Percentiles rank a stretch among this genome's conserved stretches.
Conservation (phyloP, 53 echinoderm and acorn worm species). For the Paracentrotus lividus region DNA sequence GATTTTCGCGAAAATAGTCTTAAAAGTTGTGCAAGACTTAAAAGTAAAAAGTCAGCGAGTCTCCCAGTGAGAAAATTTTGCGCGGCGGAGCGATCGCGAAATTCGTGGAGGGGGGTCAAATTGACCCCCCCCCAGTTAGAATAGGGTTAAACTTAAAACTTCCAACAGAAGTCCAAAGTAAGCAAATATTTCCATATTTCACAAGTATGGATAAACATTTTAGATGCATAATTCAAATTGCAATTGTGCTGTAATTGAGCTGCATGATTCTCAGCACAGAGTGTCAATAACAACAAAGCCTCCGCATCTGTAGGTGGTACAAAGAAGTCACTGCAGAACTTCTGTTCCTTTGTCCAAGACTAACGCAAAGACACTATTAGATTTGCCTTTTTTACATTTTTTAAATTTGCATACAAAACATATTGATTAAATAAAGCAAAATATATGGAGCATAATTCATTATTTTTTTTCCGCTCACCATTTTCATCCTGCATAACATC, state of each 20-base stretch:
- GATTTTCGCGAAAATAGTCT: too few relatives aligned
- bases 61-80: too few relatives aligned
- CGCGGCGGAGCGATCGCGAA: too few relatives aligned
- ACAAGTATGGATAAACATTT: conserved; percentile 38
- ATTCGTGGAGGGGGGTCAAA: too few relatives aligned
- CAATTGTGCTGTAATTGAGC: conserved; percentile 38
- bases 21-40: too few relatives aligned
- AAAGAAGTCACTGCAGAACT: conserved; percentile 33
- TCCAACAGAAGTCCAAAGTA: conserved; percentile 28
- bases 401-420: conserved; percentile 28
- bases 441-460: conserved; percentile 41
- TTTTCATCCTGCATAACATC: conserved; percentile 38
- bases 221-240: conserved; percentile 33
- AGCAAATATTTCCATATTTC: conserved; percentile 41
- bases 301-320: conserved; percentile 39
- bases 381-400: conserved; percentile 32
- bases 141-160: conserved; percentile 4
- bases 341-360: conserved; percentile 23
- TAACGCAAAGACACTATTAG: conserved; percentile 45
- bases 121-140: too few relatives aligned
- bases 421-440: conserved; percentile 33
- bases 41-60: too few relatives aligned
- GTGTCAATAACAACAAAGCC: conserved; percentile 38
- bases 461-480: not conserved
- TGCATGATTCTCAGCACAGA: conserved; percentile 34